Conservation (phyloP, 2,113 vertebrate genomes). For the Sigmodon hispidus region DNA sequence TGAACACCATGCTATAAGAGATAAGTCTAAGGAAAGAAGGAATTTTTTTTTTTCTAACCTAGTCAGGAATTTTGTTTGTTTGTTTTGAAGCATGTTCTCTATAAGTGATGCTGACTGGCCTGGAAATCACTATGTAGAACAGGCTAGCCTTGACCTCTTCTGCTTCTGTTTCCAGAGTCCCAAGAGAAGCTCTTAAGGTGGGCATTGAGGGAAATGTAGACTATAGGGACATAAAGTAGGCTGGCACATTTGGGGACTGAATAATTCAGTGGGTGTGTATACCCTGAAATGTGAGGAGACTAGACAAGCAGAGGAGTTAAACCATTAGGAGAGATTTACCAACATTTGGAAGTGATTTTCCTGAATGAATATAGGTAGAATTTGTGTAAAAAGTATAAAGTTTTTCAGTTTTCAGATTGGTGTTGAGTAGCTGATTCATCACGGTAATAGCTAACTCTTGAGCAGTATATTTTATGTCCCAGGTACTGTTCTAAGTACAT, state of each 20-base stretch:
- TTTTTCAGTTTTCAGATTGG: not conserved
- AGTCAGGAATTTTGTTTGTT: not conserved
- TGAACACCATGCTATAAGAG: not conserved
- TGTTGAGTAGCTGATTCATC: conserved; percentile 15
- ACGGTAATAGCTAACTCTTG: not conserved
- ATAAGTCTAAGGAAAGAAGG: not conserved
- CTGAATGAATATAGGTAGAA: not conserved
- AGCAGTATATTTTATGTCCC: not conserved
- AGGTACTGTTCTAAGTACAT: not conserved
- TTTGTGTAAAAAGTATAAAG: not conserved
- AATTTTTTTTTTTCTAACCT: not conserved
- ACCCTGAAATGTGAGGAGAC: not conserved
- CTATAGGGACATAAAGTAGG: not conserved
- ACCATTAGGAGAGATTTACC: not conserved
- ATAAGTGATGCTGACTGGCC: too few species aligned
- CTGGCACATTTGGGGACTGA: not conserved
- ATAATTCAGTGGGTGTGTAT: not conserved
- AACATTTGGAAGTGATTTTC: not conserved
- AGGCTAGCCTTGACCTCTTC: not conserved
- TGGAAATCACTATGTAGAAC: not conserved
- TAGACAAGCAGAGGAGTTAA: not conserved
- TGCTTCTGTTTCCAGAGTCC: not conserved
- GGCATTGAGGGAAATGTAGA: not conserved
- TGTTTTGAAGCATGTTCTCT: not conserved
- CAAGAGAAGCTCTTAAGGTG: not conserved